phyloP scores from a whole-genome alignment of 2,797 vertebrate species.

The Threskiornis aethiopicus region DNA sequence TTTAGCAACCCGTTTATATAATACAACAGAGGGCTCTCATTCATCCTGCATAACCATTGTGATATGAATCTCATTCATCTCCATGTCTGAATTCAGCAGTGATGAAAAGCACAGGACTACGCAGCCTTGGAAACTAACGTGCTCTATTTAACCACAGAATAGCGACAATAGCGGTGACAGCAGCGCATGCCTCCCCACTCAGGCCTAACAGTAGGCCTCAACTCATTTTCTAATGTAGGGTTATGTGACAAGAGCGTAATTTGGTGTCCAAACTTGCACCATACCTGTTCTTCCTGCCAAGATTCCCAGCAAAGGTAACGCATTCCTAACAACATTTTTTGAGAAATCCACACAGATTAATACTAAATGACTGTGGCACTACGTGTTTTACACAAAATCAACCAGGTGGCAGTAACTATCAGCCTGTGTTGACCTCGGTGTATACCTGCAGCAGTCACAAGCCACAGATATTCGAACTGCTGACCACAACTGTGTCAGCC shows the following conservation, averaged over 20 bases:
- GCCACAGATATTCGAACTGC: not conserved
- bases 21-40: not conserved
- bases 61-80: not conserved
- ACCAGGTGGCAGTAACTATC: not conserved
- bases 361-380: not conserved
- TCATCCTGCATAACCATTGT: rapidly evolving
- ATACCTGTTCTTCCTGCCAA: not conserved
- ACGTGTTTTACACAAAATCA: not conserved
- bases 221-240: rapidly evolving
- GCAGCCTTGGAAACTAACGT: not conserved
- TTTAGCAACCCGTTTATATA: not conserved
- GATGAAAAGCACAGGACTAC: not conserved
- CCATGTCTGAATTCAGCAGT: not conserved
- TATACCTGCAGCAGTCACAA: not conserved
- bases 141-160: not conserved
- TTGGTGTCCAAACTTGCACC: not conserved
- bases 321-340: not conserved
- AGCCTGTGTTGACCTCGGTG: not conserved
- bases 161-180: not conserved
- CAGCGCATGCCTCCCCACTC: not conserved
- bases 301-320: not conserved
- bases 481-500: not conserved
- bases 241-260: not conserved
- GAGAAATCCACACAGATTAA: not conserved
- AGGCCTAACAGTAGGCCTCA: not conserved